Evolutionary conservation across 2,113 vertebrate species (phyloP), one percentile per base, ranked within the genome.

Genomic region (Apteryx owenii): DNA sequence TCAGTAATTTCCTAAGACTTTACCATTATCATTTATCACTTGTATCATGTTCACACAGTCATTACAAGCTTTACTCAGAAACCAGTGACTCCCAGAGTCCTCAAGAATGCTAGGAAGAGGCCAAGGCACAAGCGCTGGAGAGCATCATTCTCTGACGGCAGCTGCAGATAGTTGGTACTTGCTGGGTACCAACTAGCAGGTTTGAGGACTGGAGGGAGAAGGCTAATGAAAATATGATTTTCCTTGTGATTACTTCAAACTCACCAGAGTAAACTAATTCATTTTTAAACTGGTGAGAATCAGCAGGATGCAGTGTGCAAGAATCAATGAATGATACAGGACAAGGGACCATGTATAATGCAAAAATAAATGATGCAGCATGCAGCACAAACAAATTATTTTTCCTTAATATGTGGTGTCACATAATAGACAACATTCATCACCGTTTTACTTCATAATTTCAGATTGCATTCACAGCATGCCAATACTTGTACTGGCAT

Each of bases 401-500:
- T 77, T 53, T 90, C 50, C 69, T 62, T 88, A 77, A 89, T 84
- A 72, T 25, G 50, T 12, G 61, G 8, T 66, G 85, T 72, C 94
- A 78, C 53, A 23, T 56, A 66, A 91, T 76, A 78, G 81, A 76
- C 64, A 40, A 54, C 88, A 82, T 88, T 92, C 61, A 50, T 84
- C 93, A 94, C 75, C 19, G 84, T 14, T 89, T 90, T 68, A 88
- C 89, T 95, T 95, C 82, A 81, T 83, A 65, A 95, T 83, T 83
- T 84, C 89, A 31, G 61, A 17, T 36, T 31, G 77, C 46, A 50
- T 48, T 91, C 85, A 60, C 36, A 79, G 65, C 48, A 50, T 82
- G 85, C 89, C 97, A 58, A 50, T 50, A 80, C 14, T 65, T 10
- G 36, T 64, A 71, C 92, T 22, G 14, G 60, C 7, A 31, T 33